Evolutionary conservation across 2,888 invertebrate species (phyloP).

Genomic region (Teinopalpus imperialis): DNA sequence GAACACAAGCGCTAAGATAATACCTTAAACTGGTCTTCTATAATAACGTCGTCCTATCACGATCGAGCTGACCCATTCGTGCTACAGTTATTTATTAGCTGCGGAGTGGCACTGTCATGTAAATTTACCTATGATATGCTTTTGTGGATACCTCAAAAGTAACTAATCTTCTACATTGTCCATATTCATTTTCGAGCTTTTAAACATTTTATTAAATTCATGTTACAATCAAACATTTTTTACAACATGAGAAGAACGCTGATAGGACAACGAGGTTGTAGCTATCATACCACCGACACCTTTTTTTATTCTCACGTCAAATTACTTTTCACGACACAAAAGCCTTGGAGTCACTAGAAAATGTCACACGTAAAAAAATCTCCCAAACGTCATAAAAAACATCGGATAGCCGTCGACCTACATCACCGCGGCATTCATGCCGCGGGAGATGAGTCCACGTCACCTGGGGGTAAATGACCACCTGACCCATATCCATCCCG

Average conservation of each 20-base stretch:
- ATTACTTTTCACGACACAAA: slow-evolving; percentile 1
- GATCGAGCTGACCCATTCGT: too few relatives aligned
- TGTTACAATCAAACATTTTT: not conserved
- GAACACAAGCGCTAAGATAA: too few relatives aligned
- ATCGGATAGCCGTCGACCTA: slow-evolving; percentile 20
- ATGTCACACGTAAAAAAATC: slow-evolving; percentile 10
- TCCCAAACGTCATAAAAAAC: slow-evolving; percentile 13
- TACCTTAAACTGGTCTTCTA: too few relatives aligned
- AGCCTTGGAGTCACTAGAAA: slow-evolving; percentile 1
- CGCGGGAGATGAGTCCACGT: slow-evolving; percentile 45
- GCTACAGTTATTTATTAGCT: too few relatives aligned
- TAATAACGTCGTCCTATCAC: too few relatives aligned
- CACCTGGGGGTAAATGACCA: slow-evolving; percentile 77
- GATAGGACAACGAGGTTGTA: not conserved
- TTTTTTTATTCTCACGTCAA: slow-evolving; percentile 1
- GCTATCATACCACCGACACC: not conserved
- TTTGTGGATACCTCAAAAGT: too few relatives aligned
- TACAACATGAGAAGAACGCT: not conserved
- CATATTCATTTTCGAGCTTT: too few relatives aligned
- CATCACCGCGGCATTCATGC: slow-evolving; percentile 21
- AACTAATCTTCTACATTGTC: too few relatives aligned
- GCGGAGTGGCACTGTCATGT: too few relatives aligned
- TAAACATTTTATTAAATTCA: too few relatives aligned
- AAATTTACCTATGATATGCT: too few relatives aligned
- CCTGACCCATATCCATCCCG: slow-evolving; percentile 74